Evolutionary conservation across 2,888 invertebrate genomes (phyloP).

Genomic region (Lepidochitona cinerea): DNA sequence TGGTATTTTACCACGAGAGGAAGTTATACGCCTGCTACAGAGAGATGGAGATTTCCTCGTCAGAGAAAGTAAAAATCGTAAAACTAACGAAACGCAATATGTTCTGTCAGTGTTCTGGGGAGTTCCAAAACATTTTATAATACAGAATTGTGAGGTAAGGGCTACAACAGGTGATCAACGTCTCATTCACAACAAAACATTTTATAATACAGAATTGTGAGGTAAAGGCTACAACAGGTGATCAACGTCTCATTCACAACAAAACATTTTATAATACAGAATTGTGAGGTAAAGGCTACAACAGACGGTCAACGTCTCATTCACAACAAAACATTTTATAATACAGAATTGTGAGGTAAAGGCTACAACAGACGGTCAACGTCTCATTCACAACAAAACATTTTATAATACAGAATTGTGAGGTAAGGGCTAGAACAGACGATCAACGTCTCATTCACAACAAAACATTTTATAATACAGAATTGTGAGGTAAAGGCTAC

Average conservation of each 20-base stretch:
- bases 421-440: background rate
- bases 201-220: background rate
- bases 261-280: background rate
- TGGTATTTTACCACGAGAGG: constrained; percentile 94
- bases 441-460: too few relatives aligned
- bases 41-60: constrained; percentile 96
- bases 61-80: constrained; percentile 78
- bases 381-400: background rate
- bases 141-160: constrained; percentile 92
- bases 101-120: constrained; percentile 97
- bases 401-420: background rate
- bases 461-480: background rate
- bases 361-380: too few relatives aligned
- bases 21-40: constrained; percentile 91
- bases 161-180: too few relatives aligned
- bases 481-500: background rate
- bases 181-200: background rate
- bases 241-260: too few relatives aligned
- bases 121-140: constrained; percentile 96
- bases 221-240: too few relatives aligned
- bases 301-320: too few relatives aligned
- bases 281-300: background rate
- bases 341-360: background rate
- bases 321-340: background rate
- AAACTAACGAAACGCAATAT: constrained; percentile 79